phyloP scores from a whole-genome alignment of 2,888 invertebrate species.

The Hyposoter didymator region DNA sequence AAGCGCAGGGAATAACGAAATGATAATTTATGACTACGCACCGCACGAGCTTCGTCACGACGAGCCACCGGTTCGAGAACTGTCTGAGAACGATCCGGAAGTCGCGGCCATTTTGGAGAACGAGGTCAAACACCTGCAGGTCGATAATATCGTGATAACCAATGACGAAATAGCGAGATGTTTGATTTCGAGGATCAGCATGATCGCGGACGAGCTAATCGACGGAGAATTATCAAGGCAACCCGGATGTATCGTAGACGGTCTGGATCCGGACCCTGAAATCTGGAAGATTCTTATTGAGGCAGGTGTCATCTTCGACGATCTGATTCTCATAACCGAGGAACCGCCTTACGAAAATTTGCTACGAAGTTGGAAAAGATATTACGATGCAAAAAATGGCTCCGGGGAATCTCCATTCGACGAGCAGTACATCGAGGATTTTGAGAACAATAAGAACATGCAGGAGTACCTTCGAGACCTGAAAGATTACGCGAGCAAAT shows the following conservation, averaged over 20 bases:
- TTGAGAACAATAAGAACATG: conserved; percentile 52
- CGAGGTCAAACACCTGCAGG: conserved; percentile 85
- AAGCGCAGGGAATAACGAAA: conserved; percentile 74
- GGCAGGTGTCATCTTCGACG: conserved; percentile 85
- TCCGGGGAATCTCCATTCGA: conserved; percentile 35
- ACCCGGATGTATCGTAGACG: conserved; percentile 88
- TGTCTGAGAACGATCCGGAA: conserved; percentile 72
- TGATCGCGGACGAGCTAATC: conserved; percentile 76
- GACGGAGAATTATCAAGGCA: conserved; percentile 72
- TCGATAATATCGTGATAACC: conserved; percentile 83
- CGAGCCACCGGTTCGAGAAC: conserved; percentile 66
- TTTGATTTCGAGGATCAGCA: conserved; percentile 82
- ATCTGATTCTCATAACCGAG: conserved; percentile 86
- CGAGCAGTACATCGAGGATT: conserved; percentile 34
- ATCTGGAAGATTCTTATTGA: conserved; percentile 85
- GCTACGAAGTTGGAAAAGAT: conserved; percentile 73
- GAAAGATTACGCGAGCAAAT: conserved; percentile 62
- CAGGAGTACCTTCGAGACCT: conserved; percentile 60
- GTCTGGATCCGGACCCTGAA: conserved; percentile 85
- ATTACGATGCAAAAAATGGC: conserved; percentile 28
- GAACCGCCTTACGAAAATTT: conserved; percentile 84
- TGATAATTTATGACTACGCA: conserved; percentile 81
- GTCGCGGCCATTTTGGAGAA: conserved; percentile 82
- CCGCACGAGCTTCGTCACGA: conserved; percentile 81
- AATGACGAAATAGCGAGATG: conserved; percentile 84